Percentiles rank a stretch among this genome's conserved stretches.
Conservation (phyloP, 2,797 vertebrate species). For the Cirrhinus mrigala region DNA sequence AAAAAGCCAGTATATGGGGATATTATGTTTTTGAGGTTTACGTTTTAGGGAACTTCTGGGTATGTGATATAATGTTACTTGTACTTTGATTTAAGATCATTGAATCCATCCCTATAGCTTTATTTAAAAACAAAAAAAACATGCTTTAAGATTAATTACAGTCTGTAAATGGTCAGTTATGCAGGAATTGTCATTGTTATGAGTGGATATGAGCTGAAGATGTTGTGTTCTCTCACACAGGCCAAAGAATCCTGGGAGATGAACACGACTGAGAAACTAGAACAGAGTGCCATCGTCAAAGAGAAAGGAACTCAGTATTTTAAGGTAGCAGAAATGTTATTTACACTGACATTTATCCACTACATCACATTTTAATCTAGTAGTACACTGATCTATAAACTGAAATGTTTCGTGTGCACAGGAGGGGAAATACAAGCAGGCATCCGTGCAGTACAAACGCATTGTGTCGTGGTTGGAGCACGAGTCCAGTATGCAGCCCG, state of each 20-base stretch:
- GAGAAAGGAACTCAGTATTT: slow-evolving; percentile 95
- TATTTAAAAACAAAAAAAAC: too few relatives aligned
- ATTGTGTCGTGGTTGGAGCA: slow-evolving; percentile 95
- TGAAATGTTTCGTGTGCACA: slow-evolving; percentile 65
- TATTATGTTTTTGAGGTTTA: not conserved
- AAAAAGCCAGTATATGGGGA: not conserved
- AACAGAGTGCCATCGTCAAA: slow-evolving; percentile 92
- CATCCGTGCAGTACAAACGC: slow-evolving; percentile 92
- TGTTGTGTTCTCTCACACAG: slow-evolving; percentile 68
- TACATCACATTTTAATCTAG: not conserved
- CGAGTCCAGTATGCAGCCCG: slow-evolving; percentile 83
- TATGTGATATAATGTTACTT: not conserved
- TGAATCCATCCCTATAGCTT: not conserved
- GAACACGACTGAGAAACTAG: slow-evolving; percentile 90
- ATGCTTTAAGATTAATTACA: not conserved
- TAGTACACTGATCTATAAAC: not conserved
- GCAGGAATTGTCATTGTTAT: not conserved
- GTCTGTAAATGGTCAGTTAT: not conserved
- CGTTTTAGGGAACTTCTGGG: not conserved
- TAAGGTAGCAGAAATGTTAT: slow-evolving; percentile 80
- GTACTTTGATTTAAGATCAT: not conserved
- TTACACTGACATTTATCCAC: not conserved
- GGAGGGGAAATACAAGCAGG: slow-evolving; percentile 93
- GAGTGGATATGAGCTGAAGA: not conserved
- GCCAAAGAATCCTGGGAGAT: slow-evolving; percentile 99